These are phyloP conservation scores for Adelges cooleyi DNA, from an alignment of 1,140 invertebrate species.

Conservation along the genomic window DNA sequence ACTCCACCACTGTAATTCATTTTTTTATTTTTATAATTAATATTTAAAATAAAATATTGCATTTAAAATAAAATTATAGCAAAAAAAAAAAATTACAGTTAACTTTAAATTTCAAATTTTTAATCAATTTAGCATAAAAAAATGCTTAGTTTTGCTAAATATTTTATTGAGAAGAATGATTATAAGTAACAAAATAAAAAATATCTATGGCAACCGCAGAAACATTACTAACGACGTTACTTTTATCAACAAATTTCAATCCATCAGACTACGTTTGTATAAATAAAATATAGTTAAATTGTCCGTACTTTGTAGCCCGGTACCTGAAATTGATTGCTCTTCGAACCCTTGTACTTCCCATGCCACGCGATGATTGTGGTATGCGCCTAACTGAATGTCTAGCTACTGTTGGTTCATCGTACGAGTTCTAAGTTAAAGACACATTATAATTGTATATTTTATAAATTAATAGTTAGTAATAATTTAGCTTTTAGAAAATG, in stretches of 20 bases:
- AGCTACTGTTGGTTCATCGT: slow-evolving; percentile 72
- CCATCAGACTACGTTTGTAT: slow-evolving; percentile 21
- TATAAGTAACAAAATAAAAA: not conserved
- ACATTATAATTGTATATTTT: too few relatives aligned
- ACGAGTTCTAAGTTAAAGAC: slow-evolving; percentile 36
- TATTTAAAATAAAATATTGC: not conserved
- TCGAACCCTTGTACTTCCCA: slow-evolving; percentile 57
- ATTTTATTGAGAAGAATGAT: too few relatives aligned
- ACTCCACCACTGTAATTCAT: slow-evolving; percentile 57
- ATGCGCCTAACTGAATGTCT: slow-evolving; percentile 73
- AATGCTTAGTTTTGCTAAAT: not conserved
- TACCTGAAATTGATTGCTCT: slow-evolving; percentile 77
- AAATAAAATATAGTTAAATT: slow-evolving; percentile 29
- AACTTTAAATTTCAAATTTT: not conserved
- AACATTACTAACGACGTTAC: not conserved
- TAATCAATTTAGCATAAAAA: not conserved
- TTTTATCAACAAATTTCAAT: not conserved
- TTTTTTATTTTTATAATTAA: not conserved
- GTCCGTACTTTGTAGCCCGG: slow-evolving; percentile 26
- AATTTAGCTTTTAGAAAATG: too few relatives aligned
- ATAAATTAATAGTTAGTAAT: too few relatives aligned
- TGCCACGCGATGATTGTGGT: slow-evolving; percentile 53
- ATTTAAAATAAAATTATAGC: not conserved
- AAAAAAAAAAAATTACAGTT: not conserved
- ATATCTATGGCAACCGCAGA: not conserved